A percentile compares a stretch with the other conserved stretches of the same genome.
These are phyloP conservation scores for Agonopterix subpropinquella DNA, from an alignment of 2,888 invertebrate species.

Conservation along the genomic window DNA sequence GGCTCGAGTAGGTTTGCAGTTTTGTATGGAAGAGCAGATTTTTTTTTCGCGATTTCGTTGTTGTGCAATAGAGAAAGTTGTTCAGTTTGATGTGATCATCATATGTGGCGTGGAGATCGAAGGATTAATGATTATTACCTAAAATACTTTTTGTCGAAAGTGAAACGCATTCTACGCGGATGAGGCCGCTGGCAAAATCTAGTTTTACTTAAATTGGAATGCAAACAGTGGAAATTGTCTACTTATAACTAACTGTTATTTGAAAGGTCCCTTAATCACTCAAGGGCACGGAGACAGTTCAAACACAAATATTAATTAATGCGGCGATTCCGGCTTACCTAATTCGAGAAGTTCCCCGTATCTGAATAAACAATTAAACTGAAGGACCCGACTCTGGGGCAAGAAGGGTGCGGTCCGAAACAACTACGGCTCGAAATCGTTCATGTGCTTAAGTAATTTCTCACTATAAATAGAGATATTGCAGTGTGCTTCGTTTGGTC, in stretches of 20 bases:
- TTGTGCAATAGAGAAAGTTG: too few relatives aligned
- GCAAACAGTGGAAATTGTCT: conserved; percentile 57
- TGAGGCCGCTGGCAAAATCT: too few relatives aligned
- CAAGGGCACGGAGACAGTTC: conserved; percentile 65
- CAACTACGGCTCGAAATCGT: conserved; percentile 11
- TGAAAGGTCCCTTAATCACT: conserved; percentile 67
- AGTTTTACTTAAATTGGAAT: conserved; percentile 35
- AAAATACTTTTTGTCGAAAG: too few relatives aligned
- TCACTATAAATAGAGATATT: background rate
- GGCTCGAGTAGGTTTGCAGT: too few relatives aligned
- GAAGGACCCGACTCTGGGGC: conserved; percentile 26
- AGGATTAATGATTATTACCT: too few relatives aligned
- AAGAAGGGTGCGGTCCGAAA: conserved; percentile 9
- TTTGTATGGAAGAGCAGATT: too few relatives aligned
- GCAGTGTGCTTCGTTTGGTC: too few relatives aligned
- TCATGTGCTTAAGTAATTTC: conserved; percentile 4
- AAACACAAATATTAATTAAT: conserved; percentile 73
- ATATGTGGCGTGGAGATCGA: too few relatives aligned
- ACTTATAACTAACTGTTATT: conserved; percentile 59
- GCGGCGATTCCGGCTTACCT: conserved; percentile 64
- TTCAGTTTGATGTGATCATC: too few relatives aligned
- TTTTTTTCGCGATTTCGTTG: too few relatives aligned
- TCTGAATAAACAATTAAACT: conserved; percentile 70
- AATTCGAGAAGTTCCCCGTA: conserved; percentile 65
- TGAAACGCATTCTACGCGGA: too few relatives aligned